Percentiles rank a stretch among this genome's conserved stretches.
Conservation (phyloP, 2,797 vertebrate genomes). For the Paratrypauchen microcephalus region DNA sequence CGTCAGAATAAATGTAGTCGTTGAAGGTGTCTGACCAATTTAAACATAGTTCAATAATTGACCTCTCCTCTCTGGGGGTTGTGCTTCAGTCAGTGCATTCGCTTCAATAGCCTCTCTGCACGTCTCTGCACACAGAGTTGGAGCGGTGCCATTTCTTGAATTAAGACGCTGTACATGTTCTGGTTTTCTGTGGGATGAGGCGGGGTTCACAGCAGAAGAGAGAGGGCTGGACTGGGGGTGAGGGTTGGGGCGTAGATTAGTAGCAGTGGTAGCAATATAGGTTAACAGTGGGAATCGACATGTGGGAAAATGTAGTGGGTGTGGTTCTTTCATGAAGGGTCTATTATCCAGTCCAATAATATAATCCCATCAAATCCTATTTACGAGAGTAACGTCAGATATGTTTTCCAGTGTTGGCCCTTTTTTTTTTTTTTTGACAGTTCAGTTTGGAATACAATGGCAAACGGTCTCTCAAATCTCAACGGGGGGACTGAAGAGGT, state of each 20-base stretch:
- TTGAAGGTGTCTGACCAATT: constrained; percentile 33
- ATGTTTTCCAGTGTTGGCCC: background rate
- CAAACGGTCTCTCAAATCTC: background rate
- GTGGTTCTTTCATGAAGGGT: constrained; percentile 10
- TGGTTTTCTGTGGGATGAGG: constrained; percentile 23
- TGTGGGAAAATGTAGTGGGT: constrained; percentile 3
- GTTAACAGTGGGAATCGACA: constrained; percentile 15
- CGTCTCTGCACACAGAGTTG: constrained; percentile 48
- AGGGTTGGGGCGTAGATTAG: constrained; percentile 4
- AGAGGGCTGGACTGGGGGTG: background rate
- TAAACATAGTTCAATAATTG: constrained; percentile 48
- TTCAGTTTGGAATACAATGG: background rate
- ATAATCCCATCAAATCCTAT: constrained; percentile 9
- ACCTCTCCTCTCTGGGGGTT: constrained; percentile 35
- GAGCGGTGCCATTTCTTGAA: constrained; percentile 51
- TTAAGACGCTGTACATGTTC: constrained; percentile 62
- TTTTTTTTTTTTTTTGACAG: background rate
- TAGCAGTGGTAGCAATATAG: constrained; percentile 11
- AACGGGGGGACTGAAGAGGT: no score
- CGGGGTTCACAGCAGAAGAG: background rate
- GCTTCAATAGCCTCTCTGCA: constrained; percentile 40
- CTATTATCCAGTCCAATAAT: constrained; percentile 3
- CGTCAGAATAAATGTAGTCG: constrained; percentile 22
- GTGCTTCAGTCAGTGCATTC: constrained; percentile 40
- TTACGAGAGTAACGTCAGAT: constrained; percentile 1